phyloP scores from a whole-genome alignment of 2,797 vertebrate genomes.

The Cossypha caffra region DNA sequence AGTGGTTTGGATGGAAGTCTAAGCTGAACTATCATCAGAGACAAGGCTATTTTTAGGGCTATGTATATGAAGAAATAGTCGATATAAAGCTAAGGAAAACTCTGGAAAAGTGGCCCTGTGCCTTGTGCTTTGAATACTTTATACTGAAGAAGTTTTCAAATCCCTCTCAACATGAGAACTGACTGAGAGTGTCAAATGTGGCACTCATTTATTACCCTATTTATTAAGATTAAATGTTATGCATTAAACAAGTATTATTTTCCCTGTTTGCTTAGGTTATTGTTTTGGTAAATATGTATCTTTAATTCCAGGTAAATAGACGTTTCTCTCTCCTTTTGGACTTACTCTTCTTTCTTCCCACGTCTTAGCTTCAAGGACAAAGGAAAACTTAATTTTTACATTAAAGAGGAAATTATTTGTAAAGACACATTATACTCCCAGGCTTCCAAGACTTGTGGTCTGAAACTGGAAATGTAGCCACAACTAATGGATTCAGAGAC shows the following conservation, averaged over 20 bases:
- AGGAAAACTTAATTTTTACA: background rate
- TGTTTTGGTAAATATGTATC: background rate
- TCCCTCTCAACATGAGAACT: background rate
- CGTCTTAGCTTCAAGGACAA: background rate
- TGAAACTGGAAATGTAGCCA: background rate
- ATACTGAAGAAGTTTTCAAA: background rate
- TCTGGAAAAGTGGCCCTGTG: background rate
- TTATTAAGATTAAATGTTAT: background rate
- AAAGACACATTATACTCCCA: background rate
- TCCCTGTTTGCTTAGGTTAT: background rate
- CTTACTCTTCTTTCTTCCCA: background rate
- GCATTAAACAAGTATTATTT: background rate
- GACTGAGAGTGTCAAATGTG: background rate
- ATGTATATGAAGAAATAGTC: background rate
- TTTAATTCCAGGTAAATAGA: background rate
- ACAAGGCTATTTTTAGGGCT: constrained; percentile 39
- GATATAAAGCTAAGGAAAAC: background rate
- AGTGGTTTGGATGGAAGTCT: background rate
- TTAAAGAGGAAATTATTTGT: background rate
- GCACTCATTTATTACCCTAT: constrained; percentile 19
- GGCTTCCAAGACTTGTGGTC: background rate
- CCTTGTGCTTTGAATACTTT: background rate
- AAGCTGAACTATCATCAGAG: background rate
- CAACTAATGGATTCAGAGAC: background rate
- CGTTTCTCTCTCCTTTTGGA: background rate